Evolutionary conservation across 2,888 invertebrate genomes (phyloP), one percentile per base, ranked within the genome.

Genomic region (Cantharis lateralis): DNA sequence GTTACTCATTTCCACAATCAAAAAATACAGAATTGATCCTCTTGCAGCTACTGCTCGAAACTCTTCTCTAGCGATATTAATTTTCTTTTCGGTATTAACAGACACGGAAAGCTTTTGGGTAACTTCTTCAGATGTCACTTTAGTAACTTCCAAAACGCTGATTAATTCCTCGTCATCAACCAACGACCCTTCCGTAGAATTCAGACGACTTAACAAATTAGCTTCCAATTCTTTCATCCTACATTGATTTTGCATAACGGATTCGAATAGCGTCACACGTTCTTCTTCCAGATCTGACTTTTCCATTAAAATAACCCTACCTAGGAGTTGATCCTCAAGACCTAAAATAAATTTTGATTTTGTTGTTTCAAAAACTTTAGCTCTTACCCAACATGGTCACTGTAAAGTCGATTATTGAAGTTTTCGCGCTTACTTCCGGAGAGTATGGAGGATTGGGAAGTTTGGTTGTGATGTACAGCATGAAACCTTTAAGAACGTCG

Each of bases 141-240:
- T 96, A 0, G 88, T 89, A 77, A 95, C 94, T 85, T 96, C 94
- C 15, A 97, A 89, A 1, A 97, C 97, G 82, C 94, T 94, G 83
- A 98, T 98, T 13, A 98, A 89, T 15, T 97, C 97, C 88, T 98
- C 98, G 83, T 98, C 98, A 83, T 98, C 98, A 0, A 98, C 98
- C 75, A 98, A 89, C 0, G 97, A 97, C 0, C 98, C 98, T 89
- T 96, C 93, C 0, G 97, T 96, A 2, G 98, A 97, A 70, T 97
- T 98, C 72, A 98, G 89, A n/a, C 98, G 92, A 84, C 95, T 94
- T 13, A 98, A 89, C 70, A 98, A 89, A 87, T 98, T 98, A 74
- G 95, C 96, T 88, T 98, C 98, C 13, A 98, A 89, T 85, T 97
- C 96, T 87, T 98, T 97, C 96, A 98, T 98, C 82, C 96, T 95